These are phyloP conservation scores for Ennomos fuscantarius DNA, from an alignment of 2,888 invertebrate species.

Conservation along the genomic window DNA sequence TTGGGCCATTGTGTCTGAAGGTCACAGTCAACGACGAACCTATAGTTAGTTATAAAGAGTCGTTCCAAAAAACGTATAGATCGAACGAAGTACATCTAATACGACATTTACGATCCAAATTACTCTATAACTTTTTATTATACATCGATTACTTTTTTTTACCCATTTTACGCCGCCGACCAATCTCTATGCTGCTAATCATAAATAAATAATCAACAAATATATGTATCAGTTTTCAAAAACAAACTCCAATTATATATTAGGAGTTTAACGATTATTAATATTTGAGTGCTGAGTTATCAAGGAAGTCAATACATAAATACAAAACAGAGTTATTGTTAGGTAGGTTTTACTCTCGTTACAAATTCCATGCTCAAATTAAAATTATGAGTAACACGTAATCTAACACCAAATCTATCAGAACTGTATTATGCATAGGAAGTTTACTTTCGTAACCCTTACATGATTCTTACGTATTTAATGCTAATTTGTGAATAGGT, in stretches of 20 bases:
- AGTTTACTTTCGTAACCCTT: conserved; percentile 33
- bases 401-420: conserved; percentile 25
- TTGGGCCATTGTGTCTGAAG: conserved; percentile 62
- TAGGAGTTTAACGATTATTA: conserved; percentile 6
- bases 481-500: conserved; percentile 25
- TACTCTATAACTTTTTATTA: conserved; percentile 34
- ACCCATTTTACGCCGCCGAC: not conserved
- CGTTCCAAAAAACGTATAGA: conserved; percentile 40
- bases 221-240: not conserved
- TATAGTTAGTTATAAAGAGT: conserved; percentile 42
- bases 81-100: conserved; percentile 32
- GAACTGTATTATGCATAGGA: conserved; percentile 30
- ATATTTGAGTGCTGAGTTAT: conserved; percentile 5
- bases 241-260: conserved; percentile 9
- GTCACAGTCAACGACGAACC: conserved; percentile 51
- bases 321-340: conserved; percentile 30
- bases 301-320: conserved; percentile 39
- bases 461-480: conserved; percentile 25
- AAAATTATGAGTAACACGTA: conserved; percentile 43
- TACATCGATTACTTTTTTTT: conserved; percentile 20
- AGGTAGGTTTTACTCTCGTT: conserved; percentile 5
- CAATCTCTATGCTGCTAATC: conserved; percentile 5
- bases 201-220: not conserved
- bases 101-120: conserved; percentile 33
- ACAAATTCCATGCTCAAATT: conserved; percentile 36